Evolutionary conservation across 1,140 invertebrate genomes (phyloP).

Genomic region (Diorhabda elongata): DNA sequence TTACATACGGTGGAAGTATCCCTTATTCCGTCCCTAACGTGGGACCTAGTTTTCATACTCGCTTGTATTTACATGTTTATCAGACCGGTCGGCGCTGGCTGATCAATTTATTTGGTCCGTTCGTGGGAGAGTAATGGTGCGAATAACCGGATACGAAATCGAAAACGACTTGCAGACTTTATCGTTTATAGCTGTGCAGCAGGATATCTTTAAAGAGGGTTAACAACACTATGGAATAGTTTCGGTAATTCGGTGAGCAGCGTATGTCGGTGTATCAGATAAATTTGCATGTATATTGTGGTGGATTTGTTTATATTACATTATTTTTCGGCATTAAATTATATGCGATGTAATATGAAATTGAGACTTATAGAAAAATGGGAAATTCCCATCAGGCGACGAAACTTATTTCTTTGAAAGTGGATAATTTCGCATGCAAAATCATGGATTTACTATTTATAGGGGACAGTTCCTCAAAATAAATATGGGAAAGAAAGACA

Average conservation of each 20-base stretch:
- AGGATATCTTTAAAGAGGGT: background rate
- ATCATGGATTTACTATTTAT: too few relatives aligned
- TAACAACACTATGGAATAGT: background rate
- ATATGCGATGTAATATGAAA: too few relatives aligned
- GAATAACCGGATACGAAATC: conserved; percentile 16
- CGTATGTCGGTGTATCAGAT: background rate
- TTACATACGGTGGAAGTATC: too few relatives aligned
- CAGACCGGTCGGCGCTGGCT: conserved; percentile 12
- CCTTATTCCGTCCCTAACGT: too few relatives aligned
- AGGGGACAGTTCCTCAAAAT: too few relatives aligned
- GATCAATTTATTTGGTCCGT: conserved; percentile 5
- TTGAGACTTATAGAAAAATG: too few relatives aligned
- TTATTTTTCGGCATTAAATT: too few relatives aligned
- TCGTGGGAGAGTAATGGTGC: conserved; percentile 16
- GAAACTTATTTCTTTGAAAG: too few relatives aligned
- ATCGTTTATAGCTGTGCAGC: conserved; percentile 1
- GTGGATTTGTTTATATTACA: too few relatives aligned
- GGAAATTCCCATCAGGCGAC: too few relatives aligned
- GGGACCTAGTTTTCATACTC: background rate
- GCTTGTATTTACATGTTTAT: conserved; percentile 19
- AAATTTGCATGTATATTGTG: background rate
- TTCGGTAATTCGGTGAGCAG: background rate
- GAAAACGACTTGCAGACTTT: background rate
- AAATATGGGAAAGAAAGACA: too few relatives aligned
- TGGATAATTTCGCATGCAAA: too few relatives aligned